Evolutionary conservation across 1,140 invertebrate genomes (phyloP), one percentile per base, ranked within the genome.

Genomic region (Periplaneta americana): DNA sequence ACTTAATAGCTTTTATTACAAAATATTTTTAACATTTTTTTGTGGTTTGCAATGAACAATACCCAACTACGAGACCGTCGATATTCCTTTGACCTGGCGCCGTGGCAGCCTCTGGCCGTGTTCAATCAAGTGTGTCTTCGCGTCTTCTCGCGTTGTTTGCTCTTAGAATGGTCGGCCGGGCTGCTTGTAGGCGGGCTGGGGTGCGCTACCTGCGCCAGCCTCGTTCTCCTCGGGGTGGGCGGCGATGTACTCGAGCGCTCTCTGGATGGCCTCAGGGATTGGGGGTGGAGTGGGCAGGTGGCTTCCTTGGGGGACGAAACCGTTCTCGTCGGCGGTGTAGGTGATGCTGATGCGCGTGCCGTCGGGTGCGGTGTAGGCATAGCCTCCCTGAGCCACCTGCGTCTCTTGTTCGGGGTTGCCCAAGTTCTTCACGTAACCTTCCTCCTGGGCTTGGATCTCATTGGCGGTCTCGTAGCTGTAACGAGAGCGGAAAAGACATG

Each of bases 351-450:
- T 95, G 32, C 93, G 91, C 74, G 92, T 93, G 79, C 95, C 95
- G 84, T 96, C 95, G 1, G 94, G 94, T 18, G 95, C 94, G 0
- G 94, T 96, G 86, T 96, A 97, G 76, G 94, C 94, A 82, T 91
- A 95, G n/a, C 91, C 92, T 57, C 95, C 95, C 86, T 92, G 93
- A 93, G 31, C 93, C 89, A 80, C 93, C 91, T 57, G 92, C 91
- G 84, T 93, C 91, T 83, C 88, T 89, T 48, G 89, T 87, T 83
- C 93, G 90, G 28, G 92, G 76, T 91, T 88, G 35, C 86, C 90
- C 3, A 91, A 89, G 85, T 93, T 93, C 86, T 92, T 95, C 85
- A 91, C 87, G 75, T 89, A 92, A 78, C 91, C 94, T 82, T 90
- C 88, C 85, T 94, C 93, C 84, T 84, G 87, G 89, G 89, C 93